Base-by-base conservation (phyloP, 2,113 vertebrate species). In the Paralichthys olivaceus region DNA sequence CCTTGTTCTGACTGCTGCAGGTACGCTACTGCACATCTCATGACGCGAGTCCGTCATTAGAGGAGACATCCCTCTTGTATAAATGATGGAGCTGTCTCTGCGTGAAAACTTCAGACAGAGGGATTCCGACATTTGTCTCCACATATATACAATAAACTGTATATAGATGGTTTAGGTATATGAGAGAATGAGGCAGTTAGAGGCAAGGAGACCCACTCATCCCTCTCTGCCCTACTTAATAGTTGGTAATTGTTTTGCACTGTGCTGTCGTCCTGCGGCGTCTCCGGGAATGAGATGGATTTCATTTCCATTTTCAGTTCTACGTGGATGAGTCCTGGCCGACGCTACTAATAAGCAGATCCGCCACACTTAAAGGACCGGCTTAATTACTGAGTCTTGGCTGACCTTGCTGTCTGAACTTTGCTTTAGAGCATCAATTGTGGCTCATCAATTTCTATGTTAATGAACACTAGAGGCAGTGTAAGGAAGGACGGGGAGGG, bases 381-480 rank as follows among this genome's bases (percentile, higher is more conserved):
- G 69, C 83, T 93, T 93, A 93, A 93, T 93, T 90, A 92, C 90
- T 66, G 87, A 84, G 86, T 90, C 84, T 90, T 91, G 92, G 90
- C 90, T 87, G 91, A 92, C 92, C 90, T 93, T 93, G 90, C 87
- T 83, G 81, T 83, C 79, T 88, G 89, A 90, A 91, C 90, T 88
- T 91, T 86, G 90, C 90, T 92, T 90, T 84, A 83, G 87, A 90
- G 86, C 90, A 84, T 90, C 87, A 90, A 90, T 90, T 90, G 84
- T 81, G 61, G 78, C 86, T 93, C 81, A 64, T 90, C 92, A 92
- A 93, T 93, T 91, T 93, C 87, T 90, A 92, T 93, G 91, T 86
- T 90, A 93, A 93, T 92, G 84, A 92, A 85, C 70, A 88, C 90
- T 75, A 57, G 75, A 84, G 90, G 91, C 92, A 29, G 60, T 32